Base-by-base conservation (phyloP, 2,113 vertebrate species). In the Alouatta palliata region DNA sequence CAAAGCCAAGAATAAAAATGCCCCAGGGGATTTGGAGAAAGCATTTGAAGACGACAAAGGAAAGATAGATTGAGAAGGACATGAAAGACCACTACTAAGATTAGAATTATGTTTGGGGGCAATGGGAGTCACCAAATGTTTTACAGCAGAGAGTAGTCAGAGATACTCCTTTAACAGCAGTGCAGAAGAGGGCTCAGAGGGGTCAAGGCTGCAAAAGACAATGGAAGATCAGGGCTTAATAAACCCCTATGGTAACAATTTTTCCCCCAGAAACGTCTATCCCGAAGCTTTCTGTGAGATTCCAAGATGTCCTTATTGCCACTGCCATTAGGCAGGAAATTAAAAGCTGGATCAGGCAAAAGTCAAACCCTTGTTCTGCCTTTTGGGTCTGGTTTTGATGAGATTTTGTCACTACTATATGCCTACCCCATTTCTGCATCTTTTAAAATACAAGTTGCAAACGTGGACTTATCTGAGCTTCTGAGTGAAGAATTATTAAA, bases 281-380 rank as follows among this genome's bases (percentile, higher is more conserved):
- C 30, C 27, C 6, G 23, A 85, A n/a, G 35, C 37, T 14, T 12
- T 71, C 21, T 32, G 11, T 47, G 64, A 17, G 54, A 35, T 13
- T 66, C 20, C 40, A 21, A 10, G 27, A 17, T 1, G 1, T 6
- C 20, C 20, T 68, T 14, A 7, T 32, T 40, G 4, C 52, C 27
- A 8, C 68, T 32, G 40, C 30, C 68, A 13, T 35, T 66, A 66
- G 58, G 23, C 23, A 32, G 66, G 40, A n/a, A 32, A 20, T 35
- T 8, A 8, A 21, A 56, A 68, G 14, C 47, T 21, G 3, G 43
- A 13, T 61, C 1, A 32, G 9, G 14, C 35, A 25, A 45, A 40
- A 23, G 49, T 8, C 35, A 32, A 23, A 0, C 30, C 32, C 1
- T 27, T 0, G 0, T 4, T 9, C 37, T 40, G 47, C 4, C 20